A percentile compares a stretch with the other conserved stretches of the same genome.
Evolutionary conservation across 1,140 invertebrate genomes (phyloP).

Genomic region (Cotesia vestalis): DNA sequence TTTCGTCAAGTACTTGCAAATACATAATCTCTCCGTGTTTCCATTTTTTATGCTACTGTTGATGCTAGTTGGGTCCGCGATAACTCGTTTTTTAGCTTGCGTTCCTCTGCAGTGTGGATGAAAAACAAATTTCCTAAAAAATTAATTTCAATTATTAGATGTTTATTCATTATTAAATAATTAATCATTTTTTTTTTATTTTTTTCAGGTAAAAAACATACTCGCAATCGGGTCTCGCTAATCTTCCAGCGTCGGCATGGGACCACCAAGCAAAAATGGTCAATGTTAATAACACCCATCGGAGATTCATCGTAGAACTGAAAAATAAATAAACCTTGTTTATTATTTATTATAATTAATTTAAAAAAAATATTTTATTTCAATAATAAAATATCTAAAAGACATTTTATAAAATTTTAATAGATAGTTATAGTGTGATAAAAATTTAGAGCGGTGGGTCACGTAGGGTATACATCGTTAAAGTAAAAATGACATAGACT

Average conservation of each 20-base stretch:
- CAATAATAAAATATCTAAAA: too few species aligned
- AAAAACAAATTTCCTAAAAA: slow-evolving; percentile 38
- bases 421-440: too few species aligned
- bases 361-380: too few species aligned
- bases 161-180: neutral
- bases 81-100: slow-evolving; percentile 38
- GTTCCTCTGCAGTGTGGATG: slow-evolving; percentile 38
- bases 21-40: slow-evolving; percentile 27
- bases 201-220: slow-evolving; percentile 6
- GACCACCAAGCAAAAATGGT: slow-evolving; percentile 27
- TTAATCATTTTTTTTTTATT: too few species aligned
- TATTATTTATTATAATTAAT: neutral
- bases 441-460: too few species aligned
- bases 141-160: neutral
- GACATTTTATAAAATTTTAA: too few species aligned
- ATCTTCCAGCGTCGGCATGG: slow-evolving; percentile 3
- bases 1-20: slow-evolving; percentile 15
- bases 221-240: slow-evolving; percentile 28
- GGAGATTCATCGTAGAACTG: slow-evolving; percentile 11
- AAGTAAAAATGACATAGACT: too few species aligned
- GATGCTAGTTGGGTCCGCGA: neutral
- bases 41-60: slow-evolving; percentile 17
- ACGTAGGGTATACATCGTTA: too few species aligned
- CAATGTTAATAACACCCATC: slow-evolving; percentile 14
- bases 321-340: neutral